Base-by-base conservation (phyloP, 2,113 vertebrate species). In the Hypocryptadius cinnamomeus region DNA sequence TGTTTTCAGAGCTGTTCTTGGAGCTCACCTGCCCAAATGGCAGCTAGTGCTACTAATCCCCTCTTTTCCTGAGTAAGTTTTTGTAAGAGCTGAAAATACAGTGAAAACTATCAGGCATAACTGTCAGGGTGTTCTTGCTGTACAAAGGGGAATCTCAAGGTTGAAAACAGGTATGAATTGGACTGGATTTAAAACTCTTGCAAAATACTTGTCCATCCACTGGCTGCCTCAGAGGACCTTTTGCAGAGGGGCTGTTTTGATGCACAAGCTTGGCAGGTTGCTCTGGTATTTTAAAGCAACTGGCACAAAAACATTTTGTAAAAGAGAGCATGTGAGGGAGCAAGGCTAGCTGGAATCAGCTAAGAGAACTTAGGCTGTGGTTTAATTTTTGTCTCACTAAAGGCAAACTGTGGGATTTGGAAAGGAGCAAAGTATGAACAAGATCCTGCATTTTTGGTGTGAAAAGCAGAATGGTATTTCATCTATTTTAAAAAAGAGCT, bases 321-420 rank as follows among this genome's bases (percentile, higher is more conserved):
- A 85, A 91, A 48, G 70, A 60, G 63, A 95, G 78, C 6, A 0
- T 90, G 86, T 74, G 77, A 96, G 59, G 81, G 69, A 94, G 74
- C 47, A 69, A 53, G 84, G 72, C 45, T 39, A 25, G 47, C 50
- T 94, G 81, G 87, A 85, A 61, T 89, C 54, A 30, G 78, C 94
- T 63, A 57, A 79, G 91, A 87, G 77, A 92, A 73, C n/a, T 84
- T 81, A 31, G 48, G 9, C 71, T 91, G 87, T 73, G 91, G 80
- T 94, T 95, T 91, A 51, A 72, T 93, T 96, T 96, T 80, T 95
- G 91, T 85, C 84, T 93, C 73, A 89, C 45, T 82, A 16, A 94
- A 77, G 73, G 65, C 89, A 81, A 94, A 81, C 80, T 92, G 87
- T 83, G 87, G 91, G 80, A 53, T 88, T 90, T 96, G 87, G 92